A percentile compares a stretch with the other conserved stretches of the same genome.
phyloP scores from a whole-genome alignment of 2,113 vertebrate genomes.

The Melanotaenia duboulayi region DNA sequence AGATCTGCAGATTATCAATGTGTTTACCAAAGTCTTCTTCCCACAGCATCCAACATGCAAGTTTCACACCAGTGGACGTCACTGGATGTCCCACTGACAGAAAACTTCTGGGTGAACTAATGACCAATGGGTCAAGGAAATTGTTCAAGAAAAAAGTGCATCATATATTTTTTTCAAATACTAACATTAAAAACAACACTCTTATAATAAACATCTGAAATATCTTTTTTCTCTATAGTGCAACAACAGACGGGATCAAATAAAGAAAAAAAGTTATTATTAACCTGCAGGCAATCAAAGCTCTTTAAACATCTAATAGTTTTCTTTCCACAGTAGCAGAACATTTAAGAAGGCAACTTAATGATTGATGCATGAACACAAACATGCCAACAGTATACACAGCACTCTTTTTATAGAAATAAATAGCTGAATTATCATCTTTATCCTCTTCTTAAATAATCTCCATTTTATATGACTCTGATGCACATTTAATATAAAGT shows the following conservation, averaged over 20 bases:
- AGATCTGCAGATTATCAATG: not conserved
- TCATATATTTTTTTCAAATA: constrained; percentile 77
- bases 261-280: constrained; percentile 63
- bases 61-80: constrained; percentile 21
- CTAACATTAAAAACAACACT: constrained; percentile 80
- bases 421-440: constrained; percentile 85
- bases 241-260: constrained; percentile 79
- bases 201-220: constrained; percentile 81
- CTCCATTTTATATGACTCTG: constrained; percentile 85
- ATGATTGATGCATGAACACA: constrained; percentile 85
- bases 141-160: constrained; percentile 78
- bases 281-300: constrained; percentile 84
- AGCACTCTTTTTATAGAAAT: constrained; percentile 85
- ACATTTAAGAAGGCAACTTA: constrained; percentile 85
- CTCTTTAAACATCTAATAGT: constrained; percentile 78
- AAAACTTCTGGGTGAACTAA: constrained; percentile 33
- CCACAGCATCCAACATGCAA: constrained; percentile 9
- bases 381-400: constrained; percentile 87
- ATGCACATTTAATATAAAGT: constrained; percentile 86
- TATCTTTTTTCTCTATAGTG: constrained; percentile 76
- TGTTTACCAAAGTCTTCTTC: constrained; percentile 13
- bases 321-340: constrained; percentile 81
- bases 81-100: constrained; percentile 22
- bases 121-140: constrained; percentile 42
- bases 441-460: constrained; percentile 85